Conservation (phyloP, 2,888 invertebrate species). For the Macrostomum cliftonense region DNA sequence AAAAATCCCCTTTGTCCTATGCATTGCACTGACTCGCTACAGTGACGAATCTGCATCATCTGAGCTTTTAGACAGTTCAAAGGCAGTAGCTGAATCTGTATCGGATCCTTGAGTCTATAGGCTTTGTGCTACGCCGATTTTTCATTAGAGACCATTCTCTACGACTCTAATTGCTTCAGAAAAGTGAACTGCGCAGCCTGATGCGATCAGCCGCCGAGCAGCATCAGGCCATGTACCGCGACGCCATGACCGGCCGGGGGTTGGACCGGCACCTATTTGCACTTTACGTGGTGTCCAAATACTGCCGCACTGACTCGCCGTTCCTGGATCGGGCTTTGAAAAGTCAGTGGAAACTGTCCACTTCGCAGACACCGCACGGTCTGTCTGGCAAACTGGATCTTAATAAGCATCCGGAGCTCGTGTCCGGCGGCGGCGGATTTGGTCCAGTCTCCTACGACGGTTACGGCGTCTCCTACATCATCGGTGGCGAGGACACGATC, state of each 20-base stretch:
- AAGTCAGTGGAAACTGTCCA: constrained; percentile 91
- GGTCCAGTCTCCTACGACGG: constrained; percentile 93
- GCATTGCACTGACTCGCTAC: too few relatives aligned
- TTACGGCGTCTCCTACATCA: constrained; percentile 93
- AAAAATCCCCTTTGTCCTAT: too few relatives aligned
- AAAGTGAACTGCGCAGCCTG: constrained; percentile 52
- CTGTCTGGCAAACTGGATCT: constrained; percentile 45
- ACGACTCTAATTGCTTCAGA: too few relatives aligned
- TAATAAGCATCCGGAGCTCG: constrained; percentile 69
- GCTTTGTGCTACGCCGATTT: too few relatives aligned
- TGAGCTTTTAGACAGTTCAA: too few relatives aligned
- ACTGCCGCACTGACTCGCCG: constrained; percentile 81
- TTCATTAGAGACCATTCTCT: too few relatives aligned
- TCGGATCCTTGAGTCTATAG: too few relatives aligned
- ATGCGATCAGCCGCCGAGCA: constrained; percentile 51
- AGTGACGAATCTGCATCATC: too few relatives aligned
- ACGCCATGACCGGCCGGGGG: constrained; percentile 92
- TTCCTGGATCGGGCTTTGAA: constrained; percentile 80
- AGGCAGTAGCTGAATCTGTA: too few relatives aligned
- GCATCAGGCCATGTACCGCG: constrained; percentile 76
- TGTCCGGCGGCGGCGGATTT: constrained; percentile 89
- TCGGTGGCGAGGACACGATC: constrained; percentile 79
- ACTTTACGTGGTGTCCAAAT: constrained; percentile 89
- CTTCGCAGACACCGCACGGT: constrained; percentile 40
- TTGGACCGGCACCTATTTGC: constrained; percentile 94